Conservation (phyloP, 2,888 invertebrate species). For the Phytoseiulus persimilis region DNA sequence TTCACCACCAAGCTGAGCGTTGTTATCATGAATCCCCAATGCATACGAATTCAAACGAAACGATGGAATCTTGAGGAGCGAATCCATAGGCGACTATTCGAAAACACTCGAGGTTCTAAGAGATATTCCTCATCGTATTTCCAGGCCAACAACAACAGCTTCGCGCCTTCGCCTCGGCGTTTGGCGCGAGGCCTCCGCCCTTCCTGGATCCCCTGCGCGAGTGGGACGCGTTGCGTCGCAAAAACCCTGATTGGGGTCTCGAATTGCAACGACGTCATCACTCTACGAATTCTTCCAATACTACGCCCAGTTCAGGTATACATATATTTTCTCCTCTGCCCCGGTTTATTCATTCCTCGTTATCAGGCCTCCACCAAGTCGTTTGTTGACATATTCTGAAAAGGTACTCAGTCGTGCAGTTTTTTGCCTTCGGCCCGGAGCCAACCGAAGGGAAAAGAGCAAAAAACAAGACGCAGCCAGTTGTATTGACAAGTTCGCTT, state of each 20-base stretch:
- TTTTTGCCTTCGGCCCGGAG: not conserved
- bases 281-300: not conserved
- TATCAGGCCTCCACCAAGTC: not conserved
- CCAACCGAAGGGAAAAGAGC: not conserved
- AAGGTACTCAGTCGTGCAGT: not conserved
- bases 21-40: too few species aligned
- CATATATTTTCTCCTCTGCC: not conserved
- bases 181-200: conserved; percentile 40
- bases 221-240: conserved; percentile 39
- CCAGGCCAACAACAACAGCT: conserved; percentile 42
- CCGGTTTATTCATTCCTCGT: not conserved
- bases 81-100: too few species aligned
- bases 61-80: too few species aligned
- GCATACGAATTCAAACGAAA: too few species aligned
- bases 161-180: conserved; percentile 43
- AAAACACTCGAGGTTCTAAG: not conserved
- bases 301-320: not conserved
- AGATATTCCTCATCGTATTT: not conserved
- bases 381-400: not conserved
- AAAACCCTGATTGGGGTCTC: conserved; percentile 6
- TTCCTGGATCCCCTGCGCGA: conserved; percentile 40
- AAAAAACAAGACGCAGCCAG: not conserved
- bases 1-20: too few species aligned
- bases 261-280: not conserved
- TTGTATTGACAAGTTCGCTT: not conserved